Conservation (phyloP, 1,140 invertebrate species). For the Leguminivora glycinivorella region DNA sequence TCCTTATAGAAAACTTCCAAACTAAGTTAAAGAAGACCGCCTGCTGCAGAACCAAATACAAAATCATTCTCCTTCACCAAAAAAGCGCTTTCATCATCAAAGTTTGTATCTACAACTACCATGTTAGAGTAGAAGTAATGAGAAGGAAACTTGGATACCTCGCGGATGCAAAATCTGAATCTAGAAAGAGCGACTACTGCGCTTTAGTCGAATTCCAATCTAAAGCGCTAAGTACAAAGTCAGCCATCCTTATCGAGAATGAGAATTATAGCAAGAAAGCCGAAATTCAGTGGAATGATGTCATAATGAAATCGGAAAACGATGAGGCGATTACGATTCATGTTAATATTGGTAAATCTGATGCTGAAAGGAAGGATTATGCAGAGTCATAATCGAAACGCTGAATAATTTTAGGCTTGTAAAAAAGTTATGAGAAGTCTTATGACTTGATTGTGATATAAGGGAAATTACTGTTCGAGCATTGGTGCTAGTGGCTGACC, state of each 20-base stretch:
- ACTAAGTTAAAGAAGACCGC: constrained; percentile 71
- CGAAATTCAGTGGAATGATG: constrained; percentile 70
- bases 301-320: constrained; percentile 64
- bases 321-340: constrained; percentile 73
- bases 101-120: constrained; percentile 74
- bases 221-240: constrained; percentile 68
- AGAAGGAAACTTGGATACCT: constrained; percentile 65
- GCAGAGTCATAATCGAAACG: constrained; percentile 42
- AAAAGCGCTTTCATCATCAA: constrained; percentile 75
- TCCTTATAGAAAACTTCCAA: constrained; percentile 75
- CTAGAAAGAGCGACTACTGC: constrained; percentile 69
- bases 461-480: neutral
- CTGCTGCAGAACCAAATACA: constrained; percentile 71
- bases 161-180: constrained; percentile 60
- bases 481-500: neutral
- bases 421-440: neutral
- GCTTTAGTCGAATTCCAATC: constrained; percentile 73
- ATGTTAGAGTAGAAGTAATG: constrained; percentile 71
- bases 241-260: constrained; percentile 68
- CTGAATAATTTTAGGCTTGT: neutral
- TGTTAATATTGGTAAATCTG: constrained; percentile 67
- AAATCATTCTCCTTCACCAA: constrained; percentile 66
- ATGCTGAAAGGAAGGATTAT: constrained; percentile 54
- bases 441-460: constrained; percentile 1
- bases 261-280: constrained; percentile 72